A percentile compares a stretch with the other conserved stretches of the same genome.
Conservation (phyloP, 1,140 invertebrate species). For the Drosophila kurseongensis region DNA sequence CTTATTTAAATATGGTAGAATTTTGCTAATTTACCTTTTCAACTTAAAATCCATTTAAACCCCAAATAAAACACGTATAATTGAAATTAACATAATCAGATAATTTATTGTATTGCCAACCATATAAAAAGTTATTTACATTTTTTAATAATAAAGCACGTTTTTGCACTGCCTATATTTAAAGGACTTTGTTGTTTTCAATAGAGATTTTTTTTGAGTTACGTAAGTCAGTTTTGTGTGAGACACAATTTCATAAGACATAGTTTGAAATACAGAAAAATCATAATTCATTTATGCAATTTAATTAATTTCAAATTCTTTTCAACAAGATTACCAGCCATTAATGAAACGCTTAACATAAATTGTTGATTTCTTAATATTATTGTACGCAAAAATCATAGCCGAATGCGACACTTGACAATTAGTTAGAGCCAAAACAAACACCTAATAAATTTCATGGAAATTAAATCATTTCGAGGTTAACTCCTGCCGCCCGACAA, state of each 20-base stretch:
- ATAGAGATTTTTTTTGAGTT: background rate
- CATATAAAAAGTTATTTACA: background rate
- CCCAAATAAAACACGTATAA: conserved; percentile 3
- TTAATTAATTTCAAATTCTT: too few relatives aligned
- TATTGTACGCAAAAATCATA: too few relatives aligned
- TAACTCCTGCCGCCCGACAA: background rate
- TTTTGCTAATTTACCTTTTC: background rate
- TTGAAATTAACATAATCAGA: background rate
- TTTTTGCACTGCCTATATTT: background rate
- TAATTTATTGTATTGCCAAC: conserved; percentile 1
- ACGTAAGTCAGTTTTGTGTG: background rate
- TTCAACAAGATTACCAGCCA: too few relatives aligned
- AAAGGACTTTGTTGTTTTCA: background rate
- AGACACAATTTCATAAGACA: too few relatives aligned
- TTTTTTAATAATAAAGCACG: background rate
- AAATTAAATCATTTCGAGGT: conserved; percentile 5
- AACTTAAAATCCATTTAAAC: background rate
- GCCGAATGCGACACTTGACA: background rate
- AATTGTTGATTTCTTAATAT: background rate
- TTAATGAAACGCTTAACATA: too few relatives aligned
- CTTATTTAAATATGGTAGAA: too few relatives aligned
- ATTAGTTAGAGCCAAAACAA: background rate
- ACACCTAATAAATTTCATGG: background rate
- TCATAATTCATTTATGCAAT: too few relatives aligned
- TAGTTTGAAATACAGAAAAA: too few relatives aligned